These are phyloP conservation scores for Abscondita cerata DNA, from an alignment of 2,888 invertebrate species.

Conservation along the genomic window DNA sequence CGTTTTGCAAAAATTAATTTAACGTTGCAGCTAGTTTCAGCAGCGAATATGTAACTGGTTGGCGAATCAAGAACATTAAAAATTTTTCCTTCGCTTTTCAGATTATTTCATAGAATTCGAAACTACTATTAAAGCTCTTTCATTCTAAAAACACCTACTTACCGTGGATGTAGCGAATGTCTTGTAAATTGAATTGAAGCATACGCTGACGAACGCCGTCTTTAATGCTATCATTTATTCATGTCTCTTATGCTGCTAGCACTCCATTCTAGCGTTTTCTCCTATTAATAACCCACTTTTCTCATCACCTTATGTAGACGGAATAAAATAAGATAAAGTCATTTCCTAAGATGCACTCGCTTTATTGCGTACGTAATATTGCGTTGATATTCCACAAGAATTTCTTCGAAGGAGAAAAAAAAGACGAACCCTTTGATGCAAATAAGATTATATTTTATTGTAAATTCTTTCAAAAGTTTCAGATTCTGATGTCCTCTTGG, in stretches of 20 bases:
- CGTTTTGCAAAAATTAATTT: too few relatives aligned
- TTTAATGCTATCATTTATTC: conserved; percentile 65
- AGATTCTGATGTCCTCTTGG: conserved; percentile 18
- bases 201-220: conserved; percentile 53
- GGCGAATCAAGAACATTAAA: too few relatives aligned
- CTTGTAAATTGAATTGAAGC: conserved; percentile 44
- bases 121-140: conserved; percentile 25
- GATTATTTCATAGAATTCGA: conserved; percentile 26
- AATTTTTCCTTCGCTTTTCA: conserved; percentile 16
- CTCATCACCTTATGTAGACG: conserved; percentile 41
- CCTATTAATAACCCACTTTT: conserved; percentile 41
- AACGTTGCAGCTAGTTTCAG: too few relatives aligned
- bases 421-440: conserved; percentile 20
- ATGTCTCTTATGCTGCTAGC: conserved; percentile 61
- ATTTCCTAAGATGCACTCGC: conserved; percentile 24
- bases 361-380: conserved; percentile 8
- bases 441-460: conserved; percentile 46
- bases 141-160: conserved; percentile 26
- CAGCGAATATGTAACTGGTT: too few relatives aligned
- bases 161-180: conserved; percentile 28
- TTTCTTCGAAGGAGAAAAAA: neutral
- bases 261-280: conserved; percentile 66
- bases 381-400: neutral
- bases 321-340: conserved; percentile 31
- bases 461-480: conserved; percentile 46